These are phyloP conservation scores for Cynopterus brachyotis DNA, from an alignment of 2,113 vertebrate species.

Conservation along the genomic window DNA sequence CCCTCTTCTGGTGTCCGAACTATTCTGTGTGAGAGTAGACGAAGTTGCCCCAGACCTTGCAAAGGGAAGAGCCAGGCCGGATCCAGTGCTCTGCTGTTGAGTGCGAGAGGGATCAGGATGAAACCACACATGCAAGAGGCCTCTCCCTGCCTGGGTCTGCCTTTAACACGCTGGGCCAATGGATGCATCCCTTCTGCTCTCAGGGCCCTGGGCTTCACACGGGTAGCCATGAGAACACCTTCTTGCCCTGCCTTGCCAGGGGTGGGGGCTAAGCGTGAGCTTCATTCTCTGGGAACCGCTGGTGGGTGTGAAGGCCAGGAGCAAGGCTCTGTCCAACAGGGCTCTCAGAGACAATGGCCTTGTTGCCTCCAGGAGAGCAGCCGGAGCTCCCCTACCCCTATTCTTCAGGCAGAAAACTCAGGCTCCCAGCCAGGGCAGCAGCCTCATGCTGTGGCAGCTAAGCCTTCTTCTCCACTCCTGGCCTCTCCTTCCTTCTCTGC, in stretches of 20 bases:
- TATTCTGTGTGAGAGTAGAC: neutral
- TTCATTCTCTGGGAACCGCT: neutral
- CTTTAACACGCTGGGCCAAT: neutral
- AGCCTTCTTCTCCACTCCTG: neutral
- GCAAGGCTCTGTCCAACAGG: neutral
- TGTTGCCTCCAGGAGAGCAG: neutral
- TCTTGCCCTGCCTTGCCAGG: neutral
- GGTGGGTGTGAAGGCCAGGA: neutral
- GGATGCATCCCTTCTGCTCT: neutral
- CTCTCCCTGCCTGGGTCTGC: neutral
- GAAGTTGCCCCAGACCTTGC: neutral
- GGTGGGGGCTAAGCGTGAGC: neutral
- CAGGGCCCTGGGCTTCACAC: neutral
- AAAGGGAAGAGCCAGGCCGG: neutral
- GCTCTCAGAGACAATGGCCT: neutral
- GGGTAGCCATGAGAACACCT: neutral
- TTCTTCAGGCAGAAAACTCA: neutral
- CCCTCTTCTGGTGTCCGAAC: neutral
- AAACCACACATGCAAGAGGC: neutral
- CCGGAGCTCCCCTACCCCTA: neutral
- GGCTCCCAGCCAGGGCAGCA: neutral
- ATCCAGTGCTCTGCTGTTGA: too few species aligned
- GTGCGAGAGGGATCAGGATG: neutral
- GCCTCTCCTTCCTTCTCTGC: neutral
- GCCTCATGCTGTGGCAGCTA: neutral